A percentile compares a stretch with the other conserved stretches of the same genome.
Evolutionary conservation across 2,888 invertebrate species (phyloP).

Genomic region (Bibio marci): DNA sequence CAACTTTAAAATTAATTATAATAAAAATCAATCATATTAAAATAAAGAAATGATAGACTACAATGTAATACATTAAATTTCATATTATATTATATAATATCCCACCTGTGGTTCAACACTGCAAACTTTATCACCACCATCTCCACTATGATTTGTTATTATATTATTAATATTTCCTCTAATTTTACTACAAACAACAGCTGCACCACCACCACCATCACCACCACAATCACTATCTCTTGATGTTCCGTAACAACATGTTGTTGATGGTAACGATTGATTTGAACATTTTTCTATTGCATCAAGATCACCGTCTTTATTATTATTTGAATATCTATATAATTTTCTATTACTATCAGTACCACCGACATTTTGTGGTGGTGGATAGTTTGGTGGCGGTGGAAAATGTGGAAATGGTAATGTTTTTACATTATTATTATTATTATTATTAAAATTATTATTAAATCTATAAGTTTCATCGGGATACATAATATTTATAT

Average conservation of each 20-base stretch:
- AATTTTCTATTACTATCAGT: too few species aligned
- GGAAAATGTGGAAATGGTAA: slow-evolving; percentile 46
- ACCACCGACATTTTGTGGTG: slow-evolving; percentile 19
- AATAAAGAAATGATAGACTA: too few species aligned
- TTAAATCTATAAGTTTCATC: not conserved
- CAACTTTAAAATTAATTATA: too few species aligned
- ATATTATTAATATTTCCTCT: too few species aligned
- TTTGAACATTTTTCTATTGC: slow-evolving; percentile 28
- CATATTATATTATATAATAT: too few species aligned
- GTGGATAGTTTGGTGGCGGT: slow-evolving; percentile 54
- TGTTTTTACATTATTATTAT: not conserved
- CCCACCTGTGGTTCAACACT: slow-evolving; percentile 5
- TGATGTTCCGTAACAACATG: too few species aligned
- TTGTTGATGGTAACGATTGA: too few species aligned
- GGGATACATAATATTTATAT: too few species aligned
- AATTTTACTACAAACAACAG: too few species aligned
- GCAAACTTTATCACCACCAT: not conserved
- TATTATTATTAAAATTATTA: not conserved
- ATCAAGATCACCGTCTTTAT: slow-evolving; percentile 18
- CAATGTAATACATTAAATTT: too few species aligned
- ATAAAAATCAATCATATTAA: too few species aligned
- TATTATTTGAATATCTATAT: slow-evolving; percentile 16
- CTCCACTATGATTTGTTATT: too few species aligned
- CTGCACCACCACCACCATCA: slow-evolving; percentile 2
- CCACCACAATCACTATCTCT: slow-evolving; percentile 4